phyloP scores from a whole-genome alignment of 2,797 vertebrate genomes.

The Phyllotis vaccarum region DNA sequence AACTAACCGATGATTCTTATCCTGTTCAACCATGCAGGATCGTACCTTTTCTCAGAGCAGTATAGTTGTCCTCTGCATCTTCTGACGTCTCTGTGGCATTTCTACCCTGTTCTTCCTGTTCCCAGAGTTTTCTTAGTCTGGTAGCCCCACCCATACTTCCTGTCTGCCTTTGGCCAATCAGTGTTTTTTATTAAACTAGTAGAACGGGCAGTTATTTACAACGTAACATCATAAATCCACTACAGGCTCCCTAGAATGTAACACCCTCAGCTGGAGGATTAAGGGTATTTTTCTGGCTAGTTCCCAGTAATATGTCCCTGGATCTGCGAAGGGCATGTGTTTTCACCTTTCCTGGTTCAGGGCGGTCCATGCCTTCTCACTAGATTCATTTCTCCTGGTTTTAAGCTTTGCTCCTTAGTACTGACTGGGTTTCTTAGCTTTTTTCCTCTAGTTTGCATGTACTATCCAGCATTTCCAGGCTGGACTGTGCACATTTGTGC shows the following conservation, averaged over 20 bases:
- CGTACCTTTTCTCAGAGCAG: too few relatives aligned
- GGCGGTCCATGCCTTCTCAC: constrained; percentile 22
- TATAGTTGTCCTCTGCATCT: too few relatives aligned
- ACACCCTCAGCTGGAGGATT: neutral
- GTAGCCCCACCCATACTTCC: too few relatives aligned
- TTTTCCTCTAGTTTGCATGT: constrained; percentile 14
- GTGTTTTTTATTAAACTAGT: too few relatives aligned
- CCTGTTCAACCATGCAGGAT: too few relatives aligned
- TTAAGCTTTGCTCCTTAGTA: neutral
- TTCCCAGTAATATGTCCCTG: constrained; percentile 3
- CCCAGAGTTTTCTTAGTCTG: too few relatives aligned
- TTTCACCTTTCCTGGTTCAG: constrained; percentile 20
- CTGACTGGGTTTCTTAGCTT: neutral
- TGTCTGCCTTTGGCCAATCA: too few relatives aligned
- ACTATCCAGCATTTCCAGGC: neutral
- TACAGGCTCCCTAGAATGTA: neutral
- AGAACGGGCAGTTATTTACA: too few relatives aligned
- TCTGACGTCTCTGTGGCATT: too few relatives aligned
- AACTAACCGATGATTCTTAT: too few relatives aligned
- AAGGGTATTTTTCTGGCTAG: constrained; percentile 21
- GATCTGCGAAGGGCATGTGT: neutral
- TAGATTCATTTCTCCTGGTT: constrained; percentile 6
- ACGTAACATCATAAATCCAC: too few relatives aligned
- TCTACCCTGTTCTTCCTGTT: too few relatives aligned
- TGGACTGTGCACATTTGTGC: constrained; percentile 13